phyloP scores from a whole-genome alignment of 2,888 invertebrate species.

The Elmis aenea region DNA sequence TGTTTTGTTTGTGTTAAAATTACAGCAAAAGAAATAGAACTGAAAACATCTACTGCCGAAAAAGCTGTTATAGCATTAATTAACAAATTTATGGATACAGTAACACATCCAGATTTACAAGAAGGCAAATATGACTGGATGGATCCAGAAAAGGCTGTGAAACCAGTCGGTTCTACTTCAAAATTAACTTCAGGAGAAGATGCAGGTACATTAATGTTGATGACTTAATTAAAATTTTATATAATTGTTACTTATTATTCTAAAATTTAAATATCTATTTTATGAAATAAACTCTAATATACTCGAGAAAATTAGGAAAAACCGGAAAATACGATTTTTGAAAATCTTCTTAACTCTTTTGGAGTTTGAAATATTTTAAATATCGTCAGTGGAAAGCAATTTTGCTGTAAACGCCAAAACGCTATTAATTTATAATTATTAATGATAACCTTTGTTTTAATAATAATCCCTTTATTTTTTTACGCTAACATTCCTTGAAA shows the following conservation, averaged over 20 bases:
- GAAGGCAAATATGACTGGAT: slow-evolving; percentile 60
- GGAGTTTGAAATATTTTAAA: no score
- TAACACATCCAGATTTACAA: slow-evolving; percentile 54
- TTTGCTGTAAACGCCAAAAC: no score
- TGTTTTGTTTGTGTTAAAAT: slow-evolving; percentile 3
- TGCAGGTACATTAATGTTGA: slow-evolving; percentile 54
- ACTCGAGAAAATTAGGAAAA: not conserved
- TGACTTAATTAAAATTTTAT: not conserved
- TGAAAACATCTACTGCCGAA: slow-evolving; percentile 64
- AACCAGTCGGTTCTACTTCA: slow-evolving; percentile 57
- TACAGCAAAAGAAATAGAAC: slow-evolving; percentile 50
- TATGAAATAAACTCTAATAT: slow-evolving; percentile 1
- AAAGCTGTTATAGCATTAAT: slow-evolving; percentile 72
- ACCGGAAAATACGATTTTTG: no score
- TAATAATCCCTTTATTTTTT: no score
- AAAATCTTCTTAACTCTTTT: no score
- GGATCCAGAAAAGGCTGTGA: slow-evolving; percentile 57
- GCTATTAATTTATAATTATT: no score
- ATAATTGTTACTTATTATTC: slow-evolving; percentile 1
- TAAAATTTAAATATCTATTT: not conserved
- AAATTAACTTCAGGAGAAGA: slow-evolving; percentile 52
- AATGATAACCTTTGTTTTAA: no score
- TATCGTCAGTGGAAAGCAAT: no score
- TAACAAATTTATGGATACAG: slow-evolving; percentile 65
- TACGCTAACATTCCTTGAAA: no score